Percentiles rank a stretch among this genome's conserved stretches.
These are phyloP conservation scores for Anas flavirostris DNA, from an alignment of 2,797 vertebrate genomes.

Conservation along the genomic window DNA sequence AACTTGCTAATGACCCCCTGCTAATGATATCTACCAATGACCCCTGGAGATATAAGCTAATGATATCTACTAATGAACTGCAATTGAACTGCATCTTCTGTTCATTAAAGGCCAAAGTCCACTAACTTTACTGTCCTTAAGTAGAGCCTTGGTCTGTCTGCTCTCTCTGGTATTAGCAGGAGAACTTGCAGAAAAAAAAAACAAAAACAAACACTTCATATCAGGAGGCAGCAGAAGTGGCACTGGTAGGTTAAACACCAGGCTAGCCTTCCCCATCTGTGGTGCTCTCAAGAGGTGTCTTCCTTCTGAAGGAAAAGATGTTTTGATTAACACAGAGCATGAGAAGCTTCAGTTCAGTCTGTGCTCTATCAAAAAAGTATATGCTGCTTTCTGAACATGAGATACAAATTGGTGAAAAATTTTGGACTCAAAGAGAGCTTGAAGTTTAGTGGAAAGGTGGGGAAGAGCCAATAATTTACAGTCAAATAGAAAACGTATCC, in stretches of 20 bases:
- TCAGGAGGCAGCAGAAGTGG: neutral
- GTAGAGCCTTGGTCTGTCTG: accelerated
- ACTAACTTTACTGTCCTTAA: neutral
- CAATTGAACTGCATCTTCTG: constrained; percentile 40
- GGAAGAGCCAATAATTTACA: neutral
- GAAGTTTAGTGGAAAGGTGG: neutral
- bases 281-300: neutral
- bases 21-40: constrained; percentile 51
- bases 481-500: neutral
- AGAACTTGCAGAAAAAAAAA: neutral
- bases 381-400: neutral
- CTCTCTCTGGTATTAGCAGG: neutral
- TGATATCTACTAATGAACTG: constrained; percentile 6
- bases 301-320: neutral
- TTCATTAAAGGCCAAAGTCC: constrained; percentile 41
- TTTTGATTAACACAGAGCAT: neutral
- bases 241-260: neutral
- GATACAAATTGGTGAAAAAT: neutral
- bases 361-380: neutral
- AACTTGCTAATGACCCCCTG: constrained; percentile 32
- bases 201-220: neutral
- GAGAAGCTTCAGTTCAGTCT: neutral
- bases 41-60: constrained; percentile 39
- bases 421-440: neutral
- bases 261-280: neutral